A percentile compares a stretch with the other conserved stretches of the same genome.
These are phyloP conservation scores for Trachelus tabidus DNA, from an alignment of 2,888 invertebrate genomes.

Conservation along the genomic window DNA sequence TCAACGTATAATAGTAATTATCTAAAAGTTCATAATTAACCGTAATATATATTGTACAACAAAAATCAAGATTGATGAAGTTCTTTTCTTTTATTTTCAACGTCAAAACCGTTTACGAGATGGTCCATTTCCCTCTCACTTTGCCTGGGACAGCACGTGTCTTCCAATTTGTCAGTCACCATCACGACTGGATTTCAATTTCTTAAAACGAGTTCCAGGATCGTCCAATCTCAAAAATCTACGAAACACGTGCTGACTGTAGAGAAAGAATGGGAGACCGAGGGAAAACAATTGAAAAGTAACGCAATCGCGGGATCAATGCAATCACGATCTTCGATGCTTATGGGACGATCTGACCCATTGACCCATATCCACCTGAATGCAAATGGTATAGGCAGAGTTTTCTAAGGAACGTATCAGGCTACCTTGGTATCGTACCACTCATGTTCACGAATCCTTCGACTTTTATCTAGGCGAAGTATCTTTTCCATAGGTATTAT, in stretches of 20 bases:
- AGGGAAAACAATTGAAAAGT: conserved; percentile 25
- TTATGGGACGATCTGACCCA: conserved; percentile 10
- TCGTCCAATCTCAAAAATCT: conserved; percentile 27
- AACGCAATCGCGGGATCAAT: conserved; percentile 21
- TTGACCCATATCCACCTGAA: conserved; percentile 15
- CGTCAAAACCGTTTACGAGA: conserved; percentile 27
- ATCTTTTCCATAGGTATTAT: background rate
- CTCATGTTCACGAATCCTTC: background rate
- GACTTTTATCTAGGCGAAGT: background rate
- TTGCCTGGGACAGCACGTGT: background rate
- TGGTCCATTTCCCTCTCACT: background rate
- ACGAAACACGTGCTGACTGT: conserved; percentile 19
- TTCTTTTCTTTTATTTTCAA: conserved; percentile 8
- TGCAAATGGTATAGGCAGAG: background rate
- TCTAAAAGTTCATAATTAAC: background rate
- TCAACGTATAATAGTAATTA: background rate
- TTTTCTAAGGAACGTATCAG: background rate
- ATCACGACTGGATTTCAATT: conserved; percentile 18
- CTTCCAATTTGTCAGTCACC: background rate
- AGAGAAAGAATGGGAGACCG: background rate
- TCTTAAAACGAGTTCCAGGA: conserved; percentile 22
- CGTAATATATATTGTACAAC: background rate
- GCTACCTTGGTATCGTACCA: background rate
- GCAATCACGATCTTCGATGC: conserved; percentile 21
- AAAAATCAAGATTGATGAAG: background rate